Conservation (phyloP, 2,888 invertebrate species). For the Dasypolia templi region DNA sequence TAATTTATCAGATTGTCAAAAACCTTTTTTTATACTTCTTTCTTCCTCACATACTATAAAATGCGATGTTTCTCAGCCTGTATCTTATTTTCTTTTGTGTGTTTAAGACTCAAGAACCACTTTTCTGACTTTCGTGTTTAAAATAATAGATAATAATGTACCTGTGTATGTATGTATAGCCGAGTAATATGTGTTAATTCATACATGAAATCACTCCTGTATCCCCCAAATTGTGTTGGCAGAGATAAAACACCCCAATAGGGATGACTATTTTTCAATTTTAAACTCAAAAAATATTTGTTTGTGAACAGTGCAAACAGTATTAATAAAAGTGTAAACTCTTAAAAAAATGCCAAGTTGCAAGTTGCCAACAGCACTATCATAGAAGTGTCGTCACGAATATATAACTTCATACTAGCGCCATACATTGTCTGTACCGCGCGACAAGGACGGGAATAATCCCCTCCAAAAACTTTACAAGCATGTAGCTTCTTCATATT, state of each 20-base stretch:
- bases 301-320: too few relatives aligned
- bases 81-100: constrained; percentile 10
- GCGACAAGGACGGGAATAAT: too few relatives aligned
- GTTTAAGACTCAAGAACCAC: constrained; percentile 13
- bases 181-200: not conserved
- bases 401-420: too few relatives aligned
- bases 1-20: not conserved
- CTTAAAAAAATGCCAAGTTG: too few relatives aligned
- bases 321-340: too few relatives aligned
- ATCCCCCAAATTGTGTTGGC: not conserved
- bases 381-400: too few relatives aligned
- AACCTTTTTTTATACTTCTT: not conserved
- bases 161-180: not conserved
- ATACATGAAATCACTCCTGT: not conserved
- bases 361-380: too few relatives aligned
- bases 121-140: not conserved
- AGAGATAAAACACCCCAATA: not conserved
- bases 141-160: not conserved
- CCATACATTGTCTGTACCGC: too few relatives aligned
- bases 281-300: too few relatives aligned
- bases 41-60: not conserved
- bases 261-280: too few relatives aligned
- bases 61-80: not conserved
- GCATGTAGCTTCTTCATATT: too few relatives aligned
- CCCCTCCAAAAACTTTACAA: too few relatives aligned